Evolutionary conservation across 2,888 invertebrate genomes (phyloP).

Genomic region (Osmoderma eremita): DNA sequence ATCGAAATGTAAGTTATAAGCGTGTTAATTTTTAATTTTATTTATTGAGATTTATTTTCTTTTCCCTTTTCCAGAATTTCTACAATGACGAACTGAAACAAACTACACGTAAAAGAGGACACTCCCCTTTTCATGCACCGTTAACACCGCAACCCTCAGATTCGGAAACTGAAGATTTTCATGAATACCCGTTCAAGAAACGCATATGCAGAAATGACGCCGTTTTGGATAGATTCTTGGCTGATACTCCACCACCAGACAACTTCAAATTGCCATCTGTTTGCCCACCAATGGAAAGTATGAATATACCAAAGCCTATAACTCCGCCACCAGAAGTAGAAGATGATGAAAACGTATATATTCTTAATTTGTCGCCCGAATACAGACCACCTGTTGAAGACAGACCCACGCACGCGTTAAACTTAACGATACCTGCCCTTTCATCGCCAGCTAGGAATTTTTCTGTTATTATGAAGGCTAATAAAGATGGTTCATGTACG

Average conservation of each 20-base stretch:
- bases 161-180: slow-evolving; percentile 70
- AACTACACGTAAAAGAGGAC: slow-evolving; percentile 50
- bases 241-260: slow-evolving; percentile 70
- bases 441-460: slow-evolving; percentile 60
- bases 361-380: slow-evolving; percentile 26
- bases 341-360: slow-evolving; percentile 27
- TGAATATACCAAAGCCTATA: slow-evolving; percentile 35
- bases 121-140: slow-evolving; percentile 52
- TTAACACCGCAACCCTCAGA: slow-evolving; percentile 88
- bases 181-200: slow-evolving; percentile 68
- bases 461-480: slow-evolving; percentile 88
- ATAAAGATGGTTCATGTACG: slow-evolving; percentile 77
- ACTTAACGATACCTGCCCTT: slow-evolving; percentile 30
- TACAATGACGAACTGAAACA: slow-evolving; percentile 4
- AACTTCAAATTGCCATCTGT: slow-evolving; percentile 14
- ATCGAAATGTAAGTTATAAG: slow-evolving; percentile 64
- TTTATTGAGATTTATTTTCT: slow-evolving; percentile 35
- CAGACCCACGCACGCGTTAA: slow-evolving; percentile 19
- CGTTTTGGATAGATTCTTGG: slow-evolving; percentile 68
- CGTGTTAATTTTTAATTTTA: not conserved
- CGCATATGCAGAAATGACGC: slow-evolving; percentile 68
- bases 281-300: slow-evolving; percentile 19
- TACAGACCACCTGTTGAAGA: slow-evolving; percentile 19
- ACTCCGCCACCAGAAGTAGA: slow-evolving; percentile 36
- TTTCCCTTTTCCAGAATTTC: slow-evolving; percentile 34